Evolutionary conservation across 2,888 invertebrate species (phyloP).

Genomic region (Melanophora roralis): DNA sequence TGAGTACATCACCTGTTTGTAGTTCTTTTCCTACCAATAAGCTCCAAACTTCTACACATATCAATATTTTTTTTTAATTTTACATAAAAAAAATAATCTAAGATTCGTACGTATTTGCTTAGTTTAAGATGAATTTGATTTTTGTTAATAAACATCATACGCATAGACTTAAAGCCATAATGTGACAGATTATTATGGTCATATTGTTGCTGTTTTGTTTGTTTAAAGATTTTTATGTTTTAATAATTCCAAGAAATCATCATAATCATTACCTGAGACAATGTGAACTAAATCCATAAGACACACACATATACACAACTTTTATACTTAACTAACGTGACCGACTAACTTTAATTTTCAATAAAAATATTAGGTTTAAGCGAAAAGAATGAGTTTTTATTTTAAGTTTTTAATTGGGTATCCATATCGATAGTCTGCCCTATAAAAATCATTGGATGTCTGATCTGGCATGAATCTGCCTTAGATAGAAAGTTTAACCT

Average conservation of each 20-base stretch:
- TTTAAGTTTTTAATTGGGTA: too few species aligned
- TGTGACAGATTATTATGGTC: neutral
- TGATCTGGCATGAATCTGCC: too few species aligned
- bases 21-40: too few species aligned
- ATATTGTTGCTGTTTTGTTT: constrained; percentile 5
- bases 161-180: neutral
- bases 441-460: too few species aligned
- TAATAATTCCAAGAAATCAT: constrained; percentile 34
- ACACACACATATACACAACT: neutral
- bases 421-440: too few species aligned
- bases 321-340: neutral
- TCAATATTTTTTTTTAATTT: neutral
- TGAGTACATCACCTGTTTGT: neutral
- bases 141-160: neutral
- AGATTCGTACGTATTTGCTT: neutral
- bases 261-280: constrained; percentile 39
- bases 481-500: too few species aligned
- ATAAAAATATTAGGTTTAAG: too few species aligned
- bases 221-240: constrained; percentile 3
- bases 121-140: neutral
- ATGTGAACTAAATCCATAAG: constrained; percentile 14
- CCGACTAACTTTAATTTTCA: constrained; percentile 7
- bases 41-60: neutral
- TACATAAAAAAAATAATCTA: neutral
- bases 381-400: too few species aligned